phyloP scores from a whole-genome alignment of 2,113 vertebrate genomes.

The Melospiza melodia region DNA sequence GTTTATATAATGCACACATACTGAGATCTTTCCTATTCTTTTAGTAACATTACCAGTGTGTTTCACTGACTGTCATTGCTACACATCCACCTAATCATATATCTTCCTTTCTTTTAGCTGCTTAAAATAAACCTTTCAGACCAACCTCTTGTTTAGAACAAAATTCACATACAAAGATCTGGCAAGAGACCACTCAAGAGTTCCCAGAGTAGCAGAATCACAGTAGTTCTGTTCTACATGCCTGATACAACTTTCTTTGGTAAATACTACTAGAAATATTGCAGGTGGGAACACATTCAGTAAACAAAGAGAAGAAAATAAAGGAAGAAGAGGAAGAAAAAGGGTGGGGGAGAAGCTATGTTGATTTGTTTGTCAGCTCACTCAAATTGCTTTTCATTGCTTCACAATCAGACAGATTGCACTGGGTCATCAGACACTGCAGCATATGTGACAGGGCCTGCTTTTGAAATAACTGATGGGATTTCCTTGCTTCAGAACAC shows the following conservation, averaged over 20 bases:
- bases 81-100: not conserved
- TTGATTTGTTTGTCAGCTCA: not conserved
- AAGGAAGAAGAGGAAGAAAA: not conserved
- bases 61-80: not conserved
- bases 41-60: not conserved
- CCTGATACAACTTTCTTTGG: not conserved
- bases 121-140: not conserved
- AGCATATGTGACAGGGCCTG: not conserved
- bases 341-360: accelerated
- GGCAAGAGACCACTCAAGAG: not conserved
- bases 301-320: not conserved
- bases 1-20: not conserved
- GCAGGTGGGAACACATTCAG: not conserved
- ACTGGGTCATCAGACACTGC: not conserved
- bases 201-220: not conserved
- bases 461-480: conserved; percentile 11
- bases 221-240: not conserved
- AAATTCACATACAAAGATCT: not conserved
- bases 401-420: not conserved
- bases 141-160: not conserved
- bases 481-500: conserved; percentile 33
- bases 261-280: not conserved
- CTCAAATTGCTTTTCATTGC: not conserved
- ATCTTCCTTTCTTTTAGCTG: not conserved
- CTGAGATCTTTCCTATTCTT: not conserved